phyloP scores from a whole-genome alignment of 2,797 vertebrate species.

The Dipus sagitta region DNA sequence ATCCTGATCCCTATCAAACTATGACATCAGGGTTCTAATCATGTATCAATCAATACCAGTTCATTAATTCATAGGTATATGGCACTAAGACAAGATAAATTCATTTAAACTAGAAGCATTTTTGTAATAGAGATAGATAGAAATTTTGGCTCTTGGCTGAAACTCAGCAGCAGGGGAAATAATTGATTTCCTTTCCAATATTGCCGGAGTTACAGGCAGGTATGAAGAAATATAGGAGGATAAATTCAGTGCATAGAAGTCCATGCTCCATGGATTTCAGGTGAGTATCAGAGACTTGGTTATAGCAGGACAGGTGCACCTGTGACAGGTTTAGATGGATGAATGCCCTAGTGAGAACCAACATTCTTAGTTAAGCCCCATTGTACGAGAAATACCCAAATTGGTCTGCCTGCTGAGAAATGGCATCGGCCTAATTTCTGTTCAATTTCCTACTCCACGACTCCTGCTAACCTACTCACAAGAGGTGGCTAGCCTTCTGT shows the following conservation, averaged over 20 bases:
- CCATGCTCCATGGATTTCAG: neutral
- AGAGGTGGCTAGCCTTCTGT: neutral
- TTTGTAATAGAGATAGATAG: neutral
- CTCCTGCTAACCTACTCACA: neutral
- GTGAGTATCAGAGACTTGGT: neutral
- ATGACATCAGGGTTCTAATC: neutral
- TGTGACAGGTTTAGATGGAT: neutral
- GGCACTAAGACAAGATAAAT: neutral
- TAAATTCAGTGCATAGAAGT: neutral
- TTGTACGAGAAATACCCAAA: slow-evolving; percentile 12
- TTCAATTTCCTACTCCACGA: neutral
- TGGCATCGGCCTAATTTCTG: neutral
- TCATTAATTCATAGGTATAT: neutral
- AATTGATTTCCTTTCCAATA: neutral
- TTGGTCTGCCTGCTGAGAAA: neutral
- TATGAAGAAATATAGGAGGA: neutral
- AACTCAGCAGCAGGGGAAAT: neutral
- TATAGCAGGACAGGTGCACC: neutral
- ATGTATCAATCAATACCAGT: neutral
- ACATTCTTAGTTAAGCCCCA: neutral
- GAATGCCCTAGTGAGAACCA: neutral
- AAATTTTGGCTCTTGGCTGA: neutral
- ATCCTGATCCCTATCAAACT: too few relatives aligned
- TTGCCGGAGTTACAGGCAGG: neutral
- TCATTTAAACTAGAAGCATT: neutral